Evolutionary conservation across 2,113 vertebrate species (phyloP).

Genomic region (Salvelinus namaycush): DNA sequence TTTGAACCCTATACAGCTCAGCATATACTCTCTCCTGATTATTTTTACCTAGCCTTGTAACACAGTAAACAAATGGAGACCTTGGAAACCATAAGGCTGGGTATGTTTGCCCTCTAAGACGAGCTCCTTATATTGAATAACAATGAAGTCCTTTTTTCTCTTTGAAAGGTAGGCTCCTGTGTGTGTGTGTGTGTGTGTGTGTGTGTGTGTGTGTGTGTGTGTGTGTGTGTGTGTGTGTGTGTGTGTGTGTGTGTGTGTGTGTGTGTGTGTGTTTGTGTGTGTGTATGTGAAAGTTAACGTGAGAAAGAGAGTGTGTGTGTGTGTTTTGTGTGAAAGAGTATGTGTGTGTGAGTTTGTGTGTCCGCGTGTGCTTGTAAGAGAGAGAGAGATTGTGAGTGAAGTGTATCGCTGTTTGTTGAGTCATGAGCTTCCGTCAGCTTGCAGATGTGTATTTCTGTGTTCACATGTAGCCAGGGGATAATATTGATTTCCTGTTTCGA

Average conservation of each 20-base stretch:
- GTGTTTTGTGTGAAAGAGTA: conserved; percentile 37
- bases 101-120: conserved; percentile 68
- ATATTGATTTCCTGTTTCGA: conserved; percentile 72
- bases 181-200: conserved; percentile 37
- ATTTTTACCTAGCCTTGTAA: conserved; percentile 57
- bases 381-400: conserved; percentile 18
- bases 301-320: conserved; percentile 22
- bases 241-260: conserved; percentile 34
- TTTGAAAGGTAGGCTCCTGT: conserved; percentile 24
- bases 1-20: conserved; percentile 65
- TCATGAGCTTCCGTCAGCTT: too few relatives aligned
- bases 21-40: conserved; percentile 39
- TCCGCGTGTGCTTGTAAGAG: conserved; percentile 17
- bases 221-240: conserved; percentile 42
- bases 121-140: not conserved
- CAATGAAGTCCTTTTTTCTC: conserved; percentile 17
- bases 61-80: conserved; percentile 76
- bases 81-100: conserved; percentile 74
- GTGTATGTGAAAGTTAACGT: conserved; percentile 17
- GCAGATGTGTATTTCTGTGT: conserved; percentile 39
- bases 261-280: conserved; percentile 19
- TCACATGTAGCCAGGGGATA: conserved; percentile 54
- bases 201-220: conserved; percentile 43
- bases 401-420: not conserved
- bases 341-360: not conserved